Evolutionary conservation across 1,140 invertebrate genomes (phyloP).

Genomic region (Trialeurodes vaporariorum): DNA sequence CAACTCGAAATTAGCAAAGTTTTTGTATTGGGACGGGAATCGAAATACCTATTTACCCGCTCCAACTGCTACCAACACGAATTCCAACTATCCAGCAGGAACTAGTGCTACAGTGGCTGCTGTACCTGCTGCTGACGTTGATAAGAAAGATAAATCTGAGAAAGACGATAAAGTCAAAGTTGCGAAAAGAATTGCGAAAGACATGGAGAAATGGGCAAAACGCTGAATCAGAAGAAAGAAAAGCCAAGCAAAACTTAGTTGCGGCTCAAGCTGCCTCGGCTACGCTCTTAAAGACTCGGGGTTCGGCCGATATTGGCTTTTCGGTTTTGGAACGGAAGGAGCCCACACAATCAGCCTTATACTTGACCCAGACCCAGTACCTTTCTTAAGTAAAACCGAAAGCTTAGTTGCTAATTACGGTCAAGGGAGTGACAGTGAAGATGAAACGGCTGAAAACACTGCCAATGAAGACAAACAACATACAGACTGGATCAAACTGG

Average conservation of each 20-base stretch:
- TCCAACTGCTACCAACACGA: slow-evolving; percentile 34
- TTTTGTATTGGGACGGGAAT: slow-evolving; percentile 87
- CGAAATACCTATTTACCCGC: slow-evolving; percentile 70
- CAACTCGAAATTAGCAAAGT: slow-evolving; percentile 79
- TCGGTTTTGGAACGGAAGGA: slow-evolving; percentile 47
- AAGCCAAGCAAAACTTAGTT: slow-evolving; percentile 50
- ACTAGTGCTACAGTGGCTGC: slow-evolving; percentile 27
- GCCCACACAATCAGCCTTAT: not conserved
- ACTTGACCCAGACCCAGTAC: not conserved
- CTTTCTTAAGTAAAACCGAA: slow-evolving; percentile 13
- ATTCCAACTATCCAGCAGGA: slow-evolving; percentile 14
- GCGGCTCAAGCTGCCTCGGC: slow-evolving; percentile 37
- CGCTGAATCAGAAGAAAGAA: slow-evolving; percentile 93
- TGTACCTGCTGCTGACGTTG: slow-evolving; percentile 28
- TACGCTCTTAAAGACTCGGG: slow-evolving; percentile 33
- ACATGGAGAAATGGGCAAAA: slow-evolving; percentile 95
- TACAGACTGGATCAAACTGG: slow-evolving; percentile 79
- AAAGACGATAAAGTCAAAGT: slow-evolving; percentile 73
- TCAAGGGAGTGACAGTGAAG: slow-evolving; percentile 51
- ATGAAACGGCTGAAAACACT: slow-evolving; percentile 35
- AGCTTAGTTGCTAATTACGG: slow-evolving; percentile 64
- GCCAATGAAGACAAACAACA: slow-evolving; percentile 36
- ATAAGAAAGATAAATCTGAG: slow-evolving; percentile 34
- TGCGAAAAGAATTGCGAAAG: slow-evolving; percentile 94
- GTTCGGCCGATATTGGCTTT: slow-evolving; percentile 81